A percentile compares a stretch with the other conserved stretches of the same genome.
These are phyloP conservation scores for Alces alces DNA, from an alignment of 2,113 vertebrate species.

Conservation along the genomic window DNA sequence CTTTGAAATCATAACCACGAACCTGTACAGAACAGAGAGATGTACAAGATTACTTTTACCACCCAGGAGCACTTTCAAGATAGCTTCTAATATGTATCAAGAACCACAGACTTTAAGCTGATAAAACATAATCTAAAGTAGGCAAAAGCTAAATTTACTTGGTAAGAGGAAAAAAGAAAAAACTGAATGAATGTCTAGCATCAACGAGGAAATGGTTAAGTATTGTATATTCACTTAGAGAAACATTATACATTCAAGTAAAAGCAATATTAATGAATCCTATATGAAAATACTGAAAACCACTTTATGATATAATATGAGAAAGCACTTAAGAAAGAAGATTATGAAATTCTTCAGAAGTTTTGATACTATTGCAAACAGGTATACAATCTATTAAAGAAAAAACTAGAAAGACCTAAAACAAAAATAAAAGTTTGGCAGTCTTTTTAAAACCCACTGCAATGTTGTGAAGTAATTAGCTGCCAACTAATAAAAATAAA, in stretches of 20 bases:
- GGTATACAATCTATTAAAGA: neutral
- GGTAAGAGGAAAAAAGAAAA: neutral
- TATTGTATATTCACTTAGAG: neutral
- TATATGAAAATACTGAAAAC: conserved; percentile 12
- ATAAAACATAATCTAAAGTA: neutral
- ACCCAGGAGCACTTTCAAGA: neutral
- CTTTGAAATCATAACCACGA: conserved; percentile 98
- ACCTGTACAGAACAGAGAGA: conserved; percentile 81
- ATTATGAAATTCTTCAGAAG: neutral
- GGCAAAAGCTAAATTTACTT: neutral
- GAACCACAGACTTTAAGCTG: neutral
- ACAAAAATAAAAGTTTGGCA: neutral
- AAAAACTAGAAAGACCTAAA: neutral
- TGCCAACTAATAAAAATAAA: too few species aligned
- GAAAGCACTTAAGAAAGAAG: neutral
- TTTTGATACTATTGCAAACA: neutral
- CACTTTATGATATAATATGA: neutral
- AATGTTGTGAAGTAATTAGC: too few species aligned
- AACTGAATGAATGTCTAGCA: neutral
- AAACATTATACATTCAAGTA: neutral
- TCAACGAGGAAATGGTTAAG: neutral
- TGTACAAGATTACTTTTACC: neutral
- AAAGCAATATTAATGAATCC: conserved; percentile 13
- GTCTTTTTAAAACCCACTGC: too few species aligned
- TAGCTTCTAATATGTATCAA: neutral